Base-by-base conservation (phyloP, 2,888 invertebrate genomes). In the Drosophila quinaria region DNA sequence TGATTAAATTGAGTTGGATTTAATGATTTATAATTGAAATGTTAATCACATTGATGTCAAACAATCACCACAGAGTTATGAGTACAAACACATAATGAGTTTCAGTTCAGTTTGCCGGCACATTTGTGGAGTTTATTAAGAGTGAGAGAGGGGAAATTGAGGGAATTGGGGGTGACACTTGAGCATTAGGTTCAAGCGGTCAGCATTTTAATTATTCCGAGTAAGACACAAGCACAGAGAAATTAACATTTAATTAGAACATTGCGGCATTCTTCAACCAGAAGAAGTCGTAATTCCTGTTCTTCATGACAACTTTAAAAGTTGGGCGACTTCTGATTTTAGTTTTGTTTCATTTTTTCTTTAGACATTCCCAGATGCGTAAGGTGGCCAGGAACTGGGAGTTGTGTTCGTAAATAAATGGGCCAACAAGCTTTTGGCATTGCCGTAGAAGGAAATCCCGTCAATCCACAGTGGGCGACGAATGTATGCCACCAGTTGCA, bases 161-260 rank as follows among this genome's bases (percentile, higher is more conserved):
- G 41, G 19, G 29, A 50, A 25, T 13, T 3, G 15, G n/a, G 56
- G 5, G 22, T 22, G 37, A 44, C 54, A 65, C 55, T 59, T 66
- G 60, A 78, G 62, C 78, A 78, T 68, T 70, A 73, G 76, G 80
- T 74, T 85, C 65, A 81, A 63, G 81, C 85, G 81, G 78, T 63
- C 70, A 74, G 52, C 11, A n/a, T 25, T 77, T 73, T 63, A 65
- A 46, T 64, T 13, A 15, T 46, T 56, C 44, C 46, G 15, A 44
- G 55, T 44, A 55, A 55, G 33, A 44, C 56, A 46, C 56, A 46
- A 42, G 22, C 55, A 56, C 22, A 44, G 17, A 25, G 35, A 46
- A 67, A 70, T 79, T 70, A 80, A 65, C 19, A 64, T 76, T 81
- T 79, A 85, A 85, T 85, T 85, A 77, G 85, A 79, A 83, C 88